A percentile compares a stretch with the other conserved stretches of the same genome.
Conservation (phyloP, 1,140 invertebrate species). For the Anagrus nilaparvatae region DNA sequence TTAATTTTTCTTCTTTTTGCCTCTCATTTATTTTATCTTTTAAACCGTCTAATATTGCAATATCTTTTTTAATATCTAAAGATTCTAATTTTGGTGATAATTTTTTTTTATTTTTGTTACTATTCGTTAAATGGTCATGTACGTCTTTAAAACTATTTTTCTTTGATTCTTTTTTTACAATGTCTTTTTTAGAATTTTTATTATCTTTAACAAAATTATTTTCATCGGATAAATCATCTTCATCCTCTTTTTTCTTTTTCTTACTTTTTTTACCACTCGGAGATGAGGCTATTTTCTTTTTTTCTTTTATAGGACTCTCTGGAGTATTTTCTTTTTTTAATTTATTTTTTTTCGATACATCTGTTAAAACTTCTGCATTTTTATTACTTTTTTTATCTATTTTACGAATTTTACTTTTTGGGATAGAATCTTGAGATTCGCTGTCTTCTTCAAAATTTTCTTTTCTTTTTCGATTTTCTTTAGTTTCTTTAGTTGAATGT, state of each 20-base stretch:
- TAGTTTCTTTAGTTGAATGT: slow-evolving; percentile 19
- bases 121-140: slow-evolving; percentile 25
- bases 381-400: slow-evolving; percentile 33
- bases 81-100: slow-evolving; percentile 23
- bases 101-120: slow-evolving; percentile 24
- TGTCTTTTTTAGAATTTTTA: slow-evolving; percentile 21
- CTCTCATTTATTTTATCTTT: slow-evolving; percentile 55
- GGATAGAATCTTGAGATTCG: slow-evolving; percentile 23
- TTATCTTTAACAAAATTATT: slow-evolving; percentile 8
- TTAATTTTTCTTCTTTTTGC: slow-evolving; percentile 54
- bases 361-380: slow-evolving; percentile 40
- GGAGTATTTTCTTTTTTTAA: slow-evolving; percentile 43
- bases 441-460: slow-evolving; percentile 37
- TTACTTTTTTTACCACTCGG: slow-evolving; percentile 23
- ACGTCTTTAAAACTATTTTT: slow-evolving; percentile 25
- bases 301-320: slow-evolving; percentile 28
- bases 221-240: slow-evolving; percentile 3
- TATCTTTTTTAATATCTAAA: slow-evolving; percentile 32
- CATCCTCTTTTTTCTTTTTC: slow-evolving; percentile 22
- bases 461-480: slow-evolving; percentile 32
- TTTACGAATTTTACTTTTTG: slow-evolving; percentile 35
- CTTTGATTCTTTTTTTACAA: slow-evolving; percentile 19
- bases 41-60: slow-evolving; percentile 37
- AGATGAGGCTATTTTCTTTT: slow-evolving; percentile 31
- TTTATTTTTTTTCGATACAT: slow-evolving; percentile 41